phyloP scores from a whole-genome alignment of 2,797 vertebrate genomes.

The Scomberomorus guttatus region DNA sequence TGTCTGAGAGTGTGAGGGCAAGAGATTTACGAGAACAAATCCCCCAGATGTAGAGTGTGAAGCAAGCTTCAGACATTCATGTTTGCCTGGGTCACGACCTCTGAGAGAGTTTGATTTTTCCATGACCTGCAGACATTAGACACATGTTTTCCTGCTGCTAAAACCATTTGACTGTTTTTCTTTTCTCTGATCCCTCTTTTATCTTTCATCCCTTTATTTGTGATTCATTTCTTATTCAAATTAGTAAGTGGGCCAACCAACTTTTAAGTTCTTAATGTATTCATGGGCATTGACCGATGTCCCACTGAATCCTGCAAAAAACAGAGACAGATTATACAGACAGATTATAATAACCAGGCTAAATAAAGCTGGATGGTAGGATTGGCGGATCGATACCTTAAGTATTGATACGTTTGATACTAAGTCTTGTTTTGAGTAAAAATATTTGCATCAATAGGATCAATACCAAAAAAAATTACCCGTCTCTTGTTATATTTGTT shows the following conservation, averaged over 20 bases:
- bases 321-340: too few relatives aligned
- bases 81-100: conserved; percentile 61
- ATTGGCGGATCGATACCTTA: too few relatives aligned
- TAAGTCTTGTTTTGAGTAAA: too few relatives aligned
- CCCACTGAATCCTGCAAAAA: background rate
- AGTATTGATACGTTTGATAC: too few relatives aligned
- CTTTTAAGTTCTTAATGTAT: background rate
- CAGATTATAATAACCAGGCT: too few relatives aligned
- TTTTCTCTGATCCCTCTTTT: background rate
- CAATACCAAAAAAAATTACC: too few relatives aligned
- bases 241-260: background rate
- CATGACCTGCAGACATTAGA: conserved; percentile 26
- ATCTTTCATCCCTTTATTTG: background rate
- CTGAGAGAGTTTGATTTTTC: conserved; percentile 44
- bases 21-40: conserved; percentile 71
- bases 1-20: conserved; percentile 47
- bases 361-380: too few relatives aligned
- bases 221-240: background rate
- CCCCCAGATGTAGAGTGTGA: conserved; percentile 59
- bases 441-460: too few relatives aligned
- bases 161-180: background rate
- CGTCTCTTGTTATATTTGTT: too few relatives aligned
- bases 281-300: background rate
- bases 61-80: conserved; percentile 53
- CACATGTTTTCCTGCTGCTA: conserved; percentile 16